Conservation (phyloP, 2,888 invertebrate genomes). For the Kryphioiulus occultus region DNA sequence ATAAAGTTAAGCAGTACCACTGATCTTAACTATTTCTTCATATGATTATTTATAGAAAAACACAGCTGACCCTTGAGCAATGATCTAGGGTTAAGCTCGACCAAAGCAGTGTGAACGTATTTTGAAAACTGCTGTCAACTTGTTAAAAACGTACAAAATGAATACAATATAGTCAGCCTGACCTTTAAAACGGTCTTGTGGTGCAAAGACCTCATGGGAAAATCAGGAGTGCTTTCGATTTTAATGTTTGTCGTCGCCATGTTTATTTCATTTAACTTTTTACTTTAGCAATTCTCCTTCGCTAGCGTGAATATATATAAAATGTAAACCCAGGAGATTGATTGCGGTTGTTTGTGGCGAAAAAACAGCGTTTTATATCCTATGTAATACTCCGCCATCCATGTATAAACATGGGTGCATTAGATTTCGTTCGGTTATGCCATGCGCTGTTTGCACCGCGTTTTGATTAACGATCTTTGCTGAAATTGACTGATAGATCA, state of each 20-base stretch:
- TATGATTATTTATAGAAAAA: no score
- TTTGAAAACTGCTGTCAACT: no score
- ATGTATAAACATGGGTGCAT: neutral
- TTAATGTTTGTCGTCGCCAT: neutral
- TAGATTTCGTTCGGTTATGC: neutral
- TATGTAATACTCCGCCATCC: neutral
- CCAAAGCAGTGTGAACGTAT: no score
- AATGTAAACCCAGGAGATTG: constrained; percentile 28
- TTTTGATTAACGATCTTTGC: constrained; percentile 31
- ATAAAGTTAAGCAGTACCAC: no score
- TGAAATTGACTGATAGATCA: constrained; percentile 35
- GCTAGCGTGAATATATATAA: neutral
- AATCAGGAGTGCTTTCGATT: neutral
- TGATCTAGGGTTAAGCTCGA: no score
- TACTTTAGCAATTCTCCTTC: neutral
- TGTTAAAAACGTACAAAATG: no score
- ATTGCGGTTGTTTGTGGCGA: neutral
- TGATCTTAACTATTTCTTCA: no score
- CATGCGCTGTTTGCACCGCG: neutral
- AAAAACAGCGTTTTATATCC: constrained; percentile 31
- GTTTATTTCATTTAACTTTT: neutral
- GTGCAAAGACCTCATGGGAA: neutral
- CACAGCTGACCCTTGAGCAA: no score
- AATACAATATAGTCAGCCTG: no score
- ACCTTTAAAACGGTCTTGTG: no score